Evolutionary conservation across 2,888 invertebrate genomes (phyloP).

Genomic region (Caenorhabditis wallacei): DNA sequence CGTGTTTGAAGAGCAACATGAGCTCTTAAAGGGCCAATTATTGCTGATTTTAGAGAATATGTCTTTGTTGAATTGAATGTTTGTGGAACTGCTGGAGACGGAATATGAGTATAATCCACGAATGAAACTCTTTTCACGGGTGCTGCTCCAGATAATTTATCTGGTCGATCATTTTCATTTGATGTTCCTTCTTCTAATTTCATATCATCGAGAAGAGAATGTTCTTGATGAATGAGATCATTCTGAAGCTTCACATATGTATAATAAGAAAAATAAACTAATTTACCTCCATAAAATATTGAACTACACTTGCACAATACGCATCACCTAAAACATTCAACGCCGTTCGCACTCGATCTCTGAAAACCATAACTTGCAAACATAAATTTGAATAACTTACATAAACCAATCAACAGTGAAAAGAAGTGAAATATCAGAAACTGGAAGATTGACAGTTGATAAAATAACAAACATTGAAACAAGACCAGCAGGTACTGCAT

Average conservation of each 20-base stretch:
- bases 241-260: no score
- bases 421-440: constrained; percentile 84
- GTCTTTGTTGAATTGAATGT: constrained; percentile 59
- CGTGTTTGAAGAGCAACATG: constrained; percentile 59
- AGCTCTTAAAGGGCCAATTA: constrained; percentile 57
- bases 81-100: constrained; percentile 43
- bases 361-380: constrained; percentile 69
- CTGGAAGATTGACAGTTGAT: constrained; percentile 84
- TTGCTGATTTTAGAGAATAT: constrained; percentile 61
- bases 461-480: constrained; percentile 83
- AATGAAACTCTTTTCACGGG: constrained; percentile 44
- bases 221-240: neutral
- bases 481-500: constrained; percentile 88
- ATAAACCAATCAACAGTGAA: constrained; percentile 84
- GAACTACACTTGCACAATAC: constrained; percentile 85
- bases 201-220: constrained; percentile 9
- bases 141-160: neutral
- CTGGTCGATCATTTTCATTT: neutral
- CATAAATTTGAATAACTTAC: constrained; percentile 78
- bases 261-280: no score
- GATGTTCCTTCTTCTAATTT: constrained; percentile 9
- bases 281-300: constrained; percentile 84
- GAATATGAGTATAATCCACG: constrained; percentile 56
- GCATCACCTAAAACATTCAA: constrained; percentile 85
- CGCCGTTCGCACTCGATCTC: constrained; percentile 85